Evolutionary conservation across 1,140 invertebrate species (phyloP).

Genomic region (Alviniconcha marisindica): DNA sequence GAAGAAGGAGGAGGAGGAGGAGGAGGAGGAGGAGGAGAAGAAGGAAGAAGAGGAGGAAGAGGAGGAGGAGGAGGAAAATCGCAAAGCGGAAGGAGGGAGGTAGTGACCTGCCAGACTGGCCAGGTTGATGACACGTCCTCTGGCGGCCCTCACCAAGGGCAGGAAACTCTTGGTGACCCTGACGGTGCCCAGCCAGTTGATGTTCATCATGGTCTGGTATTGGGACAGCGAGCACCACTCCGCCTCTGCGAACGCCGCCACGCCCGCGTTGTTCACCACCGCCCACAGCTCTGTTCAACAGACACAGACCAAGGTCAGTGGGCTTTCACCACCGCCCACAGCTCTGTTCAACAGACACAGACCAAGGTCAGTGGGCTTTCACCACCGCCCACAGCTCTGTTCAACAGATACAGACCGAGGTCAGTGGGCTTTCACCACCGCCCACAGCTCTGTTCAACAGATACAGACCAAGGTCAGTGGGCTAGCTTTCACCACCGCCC

Average conservation of each 20-base stretch:
- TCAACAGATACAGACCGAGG: conserved; percentile 17
- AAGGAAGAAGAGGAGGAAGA: not conserved
- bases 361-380: conserved; percentile 38
- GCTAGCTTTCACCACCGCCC: conserved; percentile 65
- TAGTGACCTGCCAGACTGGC: conserved; percentile 81
- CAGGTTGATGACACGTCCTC: conserved; percentile 84
- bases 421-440: conserved; percentile 54
- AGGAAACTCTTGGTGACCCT: conserved; percentile 84
- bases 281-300: conserved; percentile 76
- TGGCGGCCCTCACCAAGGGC: conserved; percentile 82
- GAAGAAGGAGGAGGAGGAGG: no score
- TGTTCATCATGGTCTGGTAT: conserved; percentile 79
- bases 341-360: conserved; percentile 35
- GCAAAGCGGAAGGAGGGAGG: no score
- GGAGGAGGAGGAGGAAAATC: not conserved
- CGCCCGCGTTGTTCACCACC: conserved; percentile 81
- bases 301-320: not conserved
- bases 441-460: conserved; percentile 54
- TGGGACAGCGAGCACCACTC: conserved; percentile 85
- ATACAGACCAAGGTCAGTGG: not conserved
- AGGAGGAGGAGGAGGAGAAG: not conserved
- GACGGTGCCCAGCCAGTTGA: conserved; percentile 91
- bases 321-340: conserved; percentile 64
- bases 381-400: conserved; percentile 60
- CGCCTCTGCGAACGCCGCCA: conserved; percentile 91